phyloP scores from a whole-genome alignment of 1,140 invertebrate species.

The Drosophila trapezifrons region DNA sequence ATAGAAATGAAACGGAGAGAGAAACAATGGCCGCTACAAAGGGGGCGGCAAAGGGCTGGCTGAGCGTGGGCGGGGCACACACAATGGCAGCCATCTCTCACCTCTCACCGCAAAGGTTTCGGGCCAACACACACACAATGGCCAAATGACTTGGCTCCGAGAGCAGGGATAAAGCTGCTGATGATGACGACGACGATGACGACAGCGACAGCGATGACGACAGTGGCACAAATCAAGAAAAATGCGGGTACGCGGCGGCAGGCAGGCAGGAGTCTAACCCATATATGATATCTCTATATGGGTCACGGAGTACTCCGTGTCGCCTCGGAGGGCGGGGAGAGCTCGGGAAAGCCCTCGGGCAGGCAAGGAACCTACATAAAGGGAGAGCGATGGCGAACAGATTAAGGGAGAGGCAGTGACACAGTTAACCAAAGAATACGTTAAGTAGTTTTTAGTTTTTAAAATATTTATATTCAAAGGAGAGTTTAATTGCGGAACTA shows the following conservation, averaged over 20 bases:
- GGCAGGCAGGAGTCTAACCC: conserved; percentile 16
- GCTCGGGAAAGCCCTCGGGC: not conserved
- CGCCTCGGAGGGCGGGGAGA: not conserved
- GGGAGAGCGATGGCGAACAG: not conserved
- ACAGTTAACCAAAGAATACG: not conserved
- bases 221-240: conserved; percentile 53
- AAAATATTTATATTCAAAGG: no score
- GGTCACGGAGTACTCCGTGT: conserved; percentile 17
- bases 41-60: not conserved
- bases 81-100: conserved; percentile 45
- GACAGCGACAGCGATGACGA: conserved; percentile 27
- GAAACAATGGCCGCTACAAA: conserved; percentile 61
- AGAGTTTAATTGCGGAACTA: not conserved
- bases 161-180: conserved; percentile 24
- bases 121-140: conserved; percentile 53
- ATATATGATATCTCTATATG: conserved; percentile 28
- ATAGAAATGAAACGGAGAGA: conserved; percentile 78
- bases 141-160: conserved; percentile 48
- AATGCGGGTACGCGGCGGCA: not conserved
- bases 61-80: not conserved
- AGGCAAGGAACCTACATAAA: not conserved
- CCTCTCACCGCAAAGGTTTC: conserved; percentile 51
- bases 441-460: no score
- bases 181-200: conserved; percentile 19
- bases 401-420: conserved; percentile 6